Percentiles rank a stretch among this genome's conserved stretches.
phyloP scores from a whole-genome alignment of 1,140 invertebrate species.

The Calliphora vicina region DNA sequence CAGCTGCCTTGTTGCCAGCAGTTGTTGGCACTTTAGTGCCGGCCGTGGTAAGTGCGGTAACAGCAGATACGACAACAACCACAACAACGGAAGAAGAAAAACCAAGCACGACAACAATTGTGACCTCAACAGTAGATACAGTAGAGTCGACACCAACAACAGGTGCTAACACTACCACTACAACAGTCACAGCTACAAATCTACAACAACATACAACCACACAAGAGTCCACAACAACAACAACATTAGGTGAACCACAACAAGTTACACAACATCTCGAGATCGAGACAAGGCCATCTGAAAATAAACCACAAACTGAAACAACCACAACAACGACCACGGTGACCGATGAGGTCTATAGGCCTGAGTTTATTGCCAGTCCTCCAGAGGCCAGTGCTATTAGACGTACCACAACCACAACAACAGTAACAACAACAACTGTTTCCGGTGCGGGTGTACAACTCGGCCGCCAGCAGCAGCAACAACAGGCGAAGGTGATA shows the following conservation, averaged over 20 bases:
- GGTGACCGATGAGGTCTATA: slow-evolving; percentile 37
- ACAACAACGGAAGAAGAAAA: slow-evolving; percentile 36
- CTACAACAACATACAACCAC: slow-evolving; percentile 42
- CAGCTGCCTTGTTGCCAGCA: slow-evolving; percentile 49
- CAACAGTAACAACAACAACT: slow-evolving; percentile 46
- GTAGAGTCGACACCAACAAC: slow-evolving; percentile 25
- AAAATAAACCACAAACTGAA: slow-evolving; percentile 11
- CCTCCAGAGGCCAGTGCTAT: slow-evolving; percentile 40
- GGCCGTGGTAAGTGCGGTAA: slow-evolving; percentile 41
- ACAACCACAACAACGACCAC: slow-evolving; percentile 40
- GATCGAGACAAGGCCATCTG: neutral
- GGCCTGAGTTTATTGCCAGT: slow-evolving; percentile 27
- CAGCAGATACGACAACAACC: slow-evolving; percentile 36
- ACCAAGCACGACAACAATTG: slow-evolving; percentile 23
- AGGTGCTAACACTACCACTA: neutral
- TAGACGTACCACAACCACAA: slow-evolving; percentile 49
- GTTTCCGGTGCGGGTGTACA: slow-evolving; percentile 18
- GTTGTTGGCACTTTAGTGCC: slow-evolving; percentile 50
- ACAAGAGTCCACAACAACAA: slow-evolving; percentile 38
- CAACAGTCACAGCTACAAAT: slow-evolving; percentile 11
- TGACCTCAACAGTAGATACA: neutral
- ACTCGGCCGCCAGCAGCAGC: slow-evolving; percentile 35
- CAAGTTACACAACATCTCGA: slow-evolving; percentile 41
- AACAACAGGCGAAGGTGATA: slow-evolving; percentile 61
- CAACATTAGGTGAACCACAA: slow-evolving; percentile 48